phyloP scores from a whole-genome alignment of 2,797 vertebrate genomes.

The Hyperoplus lanceolatus region DNA sequence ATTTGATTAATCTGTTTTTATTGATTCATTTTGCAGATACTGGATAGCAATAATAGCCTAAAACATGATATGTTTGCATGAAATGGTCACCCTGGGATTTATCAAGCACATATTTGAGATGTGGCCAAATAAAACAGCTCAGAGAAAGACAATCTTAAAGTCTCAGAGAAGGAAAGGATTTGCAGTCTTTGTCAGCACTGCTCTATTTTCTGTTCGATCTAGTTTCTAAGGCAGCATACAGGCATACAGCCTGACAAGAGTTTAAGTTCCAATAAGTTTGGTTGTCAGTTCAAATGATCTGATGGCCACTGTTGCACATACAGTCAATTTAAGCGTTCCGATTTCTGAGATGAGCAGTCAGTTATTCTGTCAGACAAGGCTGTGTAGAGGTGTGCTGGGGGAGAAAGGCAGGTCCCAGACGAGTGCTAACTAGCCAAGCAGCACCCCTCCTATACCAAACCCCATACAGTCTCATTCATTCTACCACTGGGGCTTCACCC shows the following conservation, averaged over 20 bases:
- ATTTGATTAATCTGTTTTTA: neutral
- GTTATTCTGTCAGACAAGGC: conserved; percentile 43
- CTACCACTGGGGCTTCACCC: conserved; percentile 38
- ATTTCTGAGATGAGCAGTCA: conserved; percentile 34
- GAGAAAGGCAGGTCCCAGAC: conserved; percentile 52
- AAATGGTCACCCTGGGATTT: conserved; percentile 19
- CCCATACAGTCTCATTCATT: conserved; percentile 60
- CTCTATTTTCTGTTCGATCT: conserved; percentile 32
- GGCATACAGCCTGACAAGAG: conserved; percentile 19
- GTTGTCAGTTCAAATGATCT: conserved; percentile 48
- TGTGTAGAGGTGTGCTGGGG: conserved; percentile 43
- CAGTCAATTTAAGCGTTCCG: conserved; percentile 35
- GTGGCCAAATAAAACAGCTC: conserved; percentile 18
- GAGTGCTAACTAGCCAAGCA: conserved; percentile 71
- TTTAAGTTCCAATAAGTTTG: conserved; percentile 47
- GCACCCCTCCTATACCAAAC: conserved; percentile 30
- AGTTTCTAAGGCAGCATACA: conserved; percentile 23
- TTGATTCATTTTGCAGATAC: neutral
- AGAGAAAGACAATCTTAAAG: conserved; percentile 31
- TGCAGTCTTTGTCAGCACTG: conserved; percentile 36
- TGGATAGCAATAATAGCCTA: conserved; percentile 5
- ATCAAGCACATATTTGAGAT: conserved; percentile 21
- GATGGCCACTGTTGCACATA: conserved; percentile 36
- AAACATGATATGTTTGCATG: conserved; percentile 23
- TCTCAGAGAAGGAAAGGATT: conserved; percentile 36